Evolutionary conservation across 2,888 invertebrate genomes (phyloP).

Genomic region (Apamea sordens): DNA sequence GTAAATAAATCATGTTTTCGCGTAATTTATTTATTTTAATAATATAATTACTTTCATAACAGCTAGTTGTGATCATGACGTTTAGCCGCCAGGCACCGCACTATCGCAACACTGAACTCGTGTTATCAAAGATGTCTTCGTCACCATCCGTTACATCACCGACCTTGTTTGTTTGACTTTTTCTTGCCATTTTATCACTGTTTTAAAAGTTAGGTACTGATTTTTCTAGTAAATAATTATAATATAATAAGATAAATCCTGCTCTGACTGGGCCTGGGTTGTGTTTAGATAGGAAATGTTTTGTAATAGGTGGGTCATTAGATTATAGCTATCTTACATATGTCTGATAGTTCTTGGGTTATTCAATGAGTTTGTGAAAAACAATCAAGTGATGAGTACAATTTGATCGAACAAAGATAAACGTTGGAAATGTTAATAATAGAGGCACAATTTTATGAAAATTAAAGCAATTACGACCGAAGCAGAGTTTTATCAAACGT

Average conservation of each 20-base stretch:
- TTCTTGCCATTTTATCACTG: slow-evolving; percentile 71
- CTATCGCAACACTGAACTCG: slow-evolving; percentile 77
- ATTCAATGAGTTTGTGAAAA: background rate
- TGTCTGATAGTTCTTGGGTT: background rate
- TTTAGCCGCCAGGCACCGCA: slow-evolving; percentile 59
- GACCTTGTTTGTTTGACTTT: slow-evolving; percentile 88
- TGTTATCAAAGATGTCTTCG: slow-evolving; percentile 81
- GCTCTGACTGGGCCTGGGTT: background rate
- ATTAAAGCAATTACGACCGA: slow-evolving; percentile 76
- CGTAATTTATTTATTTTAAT: slow-evolving; percentile 62
- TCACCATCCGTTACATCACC: slow-evolving; percentile 85
- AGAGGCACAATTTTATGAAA: slow-evolving; percentile 73
- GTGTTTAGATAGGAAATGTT: background rate
- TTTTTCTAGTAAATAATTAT: slow-evolving; percentile 30
- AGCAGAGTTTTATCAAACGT: slow-evolving; percentile 80
- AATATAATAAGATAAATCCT: slow-evolving; percentile 1
- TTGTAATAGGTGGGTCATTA: background rate
- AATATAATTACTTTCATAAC: slow-evolving; percentile 66
- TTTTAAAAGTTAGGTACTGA: slow-evolving; percentile 42
- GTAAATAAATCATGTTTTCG: slow-evolving; percentile 65
- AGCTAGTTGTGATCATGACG: slow-evolving; percentile 73
- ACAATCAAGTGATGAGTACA: slow-evolving; percentile 5
- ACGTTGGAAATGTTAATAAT: slow-evolving; percentile 37
- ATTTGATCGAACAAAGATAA: slow-evolving; percentile 42
- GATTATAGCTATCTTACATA: background rate